Percentiles rank a stretch among this genome's conserved stretches.
phyloP scores from a whole-genome alignment of 1,140 invertebrate genomes.

The Paralvinella palmiformis region DNA sequence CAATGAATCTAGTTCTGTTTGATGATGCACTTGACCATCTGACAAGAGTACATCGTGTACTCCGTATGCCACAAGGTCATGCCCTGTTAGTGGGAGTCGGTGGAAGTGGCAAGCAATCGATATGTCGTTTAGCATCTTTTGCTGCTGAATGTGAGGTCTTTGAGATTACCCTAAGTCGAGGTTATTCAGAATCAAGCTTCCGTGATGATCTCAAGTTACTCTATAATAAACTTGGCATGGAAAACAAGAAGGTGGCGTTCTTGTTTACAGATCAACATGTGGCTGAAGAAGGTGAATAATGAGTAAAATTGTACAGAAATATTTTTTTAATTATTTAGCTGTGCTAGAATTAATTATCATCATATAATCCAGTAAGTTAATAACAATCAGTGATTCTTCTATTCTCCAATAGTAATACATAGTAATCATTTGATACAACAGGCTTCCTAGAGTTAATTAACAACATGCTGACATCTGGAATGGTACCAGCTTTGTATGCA shows the following conservation, averaged over 20 bases:
- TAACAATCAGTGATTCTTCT: too few species aligned
- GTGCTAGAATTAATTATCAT: too few species aligned
- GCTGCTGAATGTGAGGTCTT: conserved; percentile 66
- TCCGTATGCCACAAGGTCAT: conserved; percentile 78
- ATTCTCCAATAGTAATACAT: too few species aligned
- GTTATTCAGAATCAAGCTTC: conserved; percentile 74
- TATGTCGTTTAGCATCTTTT: conserved; percentile 47
- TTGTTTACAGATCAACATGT: conserved; percentile 76
- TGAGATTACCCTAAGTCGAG: conserved; percentile 71
- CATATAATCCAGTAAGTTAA: too few species aligned
- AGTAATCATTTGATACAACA: too few species aligned
- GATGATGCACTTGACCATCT: conserved; percentile 84
- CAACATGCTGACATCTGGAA: conserved; percentile 79
- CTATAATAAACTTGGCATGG: conserved; percentile 68
- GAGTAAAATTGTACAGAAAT: too few species aligned
- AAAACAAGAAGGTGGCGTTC: conserved; percentile 73
- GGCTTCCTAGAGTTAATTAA: conserved; percentile 84
- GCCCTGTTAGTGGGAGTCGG: conserved; percentile 77
- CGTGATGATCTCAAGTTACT: conserved; percentile 78
- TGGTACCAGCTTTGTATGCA: conserved; percentile 73
- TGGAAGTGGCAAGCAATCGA: conserved; percentile 72
- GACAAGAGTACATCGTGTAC: conserved; percentile 72
- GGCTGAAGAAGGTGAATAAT: conserved; percentile 53
- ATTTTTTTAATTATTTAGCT: too few species aligned
- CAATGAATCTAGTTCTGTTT: conserved; percentile 72